Evolutionary conservation across 2,797 vertebrate genomes (phyloP).

Genomic region (Erethizon dorsatum): DNA sequence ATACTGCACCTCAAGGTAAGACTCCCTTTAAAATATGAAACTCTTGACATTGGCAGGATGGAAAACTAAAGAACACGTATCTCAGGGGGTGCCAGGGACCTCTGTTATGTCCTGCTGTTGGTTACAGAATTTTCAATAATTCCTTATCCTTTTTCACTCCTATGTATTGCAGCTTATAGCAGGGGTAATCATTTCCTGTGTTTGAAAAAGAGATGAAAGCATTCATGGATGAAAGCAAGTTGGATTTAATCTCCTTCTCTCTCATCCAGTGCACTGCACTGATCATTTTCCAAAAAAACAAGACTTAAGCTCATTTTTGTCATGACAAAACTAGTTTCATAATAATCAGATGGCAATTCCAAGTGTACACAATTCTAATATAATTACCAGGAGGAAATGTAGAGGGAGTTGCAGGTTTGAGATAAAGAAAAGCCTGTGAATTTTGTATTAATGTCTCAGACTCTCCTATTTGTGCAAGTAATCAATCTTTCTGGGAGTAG

Average conservation of each 20-base stretch:
- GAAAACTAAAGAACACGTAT: constrained; percentile 89
- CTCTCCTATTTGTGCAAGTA: constrained; percentile 95
- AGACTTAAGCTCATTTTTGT: constrained; percentile 95
- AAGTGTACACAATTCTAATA: constrained; percentile 94
- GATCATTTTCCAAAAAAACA: constrained; percentile 94
- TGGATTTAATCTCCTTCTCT: constrained; percentile 96
- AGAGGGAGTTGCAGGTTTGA: constrained; percentile 92
- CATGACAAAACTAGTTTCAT: constrained; percentile 93
- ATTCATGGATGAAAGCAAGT: constrained; percentile 98
- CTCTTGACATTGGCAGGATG: constrained; percentile 88
- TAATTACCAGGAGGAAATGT: constrained; percentile 92
- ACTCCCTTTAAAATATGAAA: constrained; percentile 87
- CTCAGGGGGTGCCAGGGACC: constrained; percentile 90
- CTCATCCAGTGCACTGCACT: constrained; percentile 93
- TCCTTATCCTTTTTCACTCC: constrained; percentile 93
- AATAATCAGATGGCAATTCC: constrained; percentile 94
- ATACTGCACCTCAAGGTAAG: constrained; percentile 82
- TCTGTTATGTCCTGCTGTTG: constrained; percentile 91
- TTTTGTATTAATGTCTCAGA: constrained; percentile 93
- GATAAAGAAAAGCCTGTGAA: constrained; percentile 93
- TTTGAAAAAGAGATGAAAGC: constrained; percentile 98
- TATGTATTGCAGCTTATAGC: constrained; percentile 94
- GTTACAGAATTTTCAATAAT: constrained; percentile 94
- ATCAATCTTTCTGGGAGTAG: constrained; percentile 93
- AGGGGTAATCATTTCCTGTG: constrained; percentile 96